Percentiles rank a stretch among this genome's conserved stretches.
Conservation (phyloP, 2,797 vertebrate species). For the Lutjanus argentimaculatus region DNA sequence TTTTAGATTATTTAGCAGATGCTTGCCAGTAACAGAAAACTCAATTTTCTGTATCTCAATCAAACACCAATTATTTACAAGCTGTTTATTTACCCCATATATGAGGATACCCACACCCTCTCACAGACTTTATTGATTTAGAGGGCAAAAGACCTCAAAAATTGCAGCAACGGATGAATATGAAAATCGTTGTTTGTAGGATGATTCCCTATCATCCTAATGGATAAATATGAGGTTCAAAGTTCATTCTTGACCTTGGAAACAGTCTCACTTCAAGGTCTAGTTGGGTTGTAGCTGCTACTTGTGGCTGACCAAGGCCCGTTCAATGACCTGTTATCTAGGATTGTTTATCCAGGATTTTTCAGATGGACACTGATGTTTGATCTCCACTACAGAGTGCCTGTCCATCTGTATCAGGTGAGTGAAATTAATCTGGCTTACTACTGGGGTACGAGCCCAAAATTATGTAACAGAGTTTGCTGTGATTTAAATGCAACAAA, state of each 20-base stretch:
- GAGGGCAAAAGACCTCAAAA: not conserved
- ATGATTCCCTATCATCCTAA: not conserved
- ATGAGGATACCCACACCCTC: not conserved
- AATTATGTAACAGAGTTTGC: too few relatives aligned
- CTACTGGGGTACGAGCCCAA: too few relatives aligned
- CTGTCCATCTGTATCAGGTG: too few relatives aligned
- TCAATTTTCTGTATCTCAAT: conserved; percentile 37
- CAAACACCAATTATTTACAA: conserved; percentile 36
- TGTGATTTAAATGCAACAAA: too few relatives aligned
- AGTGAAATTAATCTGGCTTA: too few relatives aligned
- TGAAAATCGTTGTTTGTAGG: not conserved
- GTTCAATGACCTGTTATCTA: too few relatives aligned
- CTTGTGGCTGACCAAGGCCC: too few relatives aligned
- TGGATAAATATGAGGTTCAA: not conserved
- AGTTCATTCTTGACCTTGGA: not conserved
- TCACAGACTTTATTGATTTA: not conserved
- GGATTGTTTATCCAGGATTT: too few relatives aligned
- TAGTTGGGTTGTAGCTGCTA: not conserved
- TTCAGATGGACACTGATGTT: too few relatives aligned
- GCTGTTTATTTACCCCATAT: conserved; percentile 11
- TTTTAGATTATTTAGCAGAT: conserved; percentile 50
- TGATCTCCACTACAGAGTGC: too few relatives aligned
- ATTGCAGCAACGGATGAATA: not conserved
- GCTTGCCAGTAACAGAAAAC: conserved; percentile 23
- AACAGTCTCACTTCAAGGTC: not conserved